Percentiles rank a stretch among this genome's conserved stretches.
phyloP scores from a whole-genome alignment of 2,797 vertebrate species.

The Cyprinella venusta region DNA sequence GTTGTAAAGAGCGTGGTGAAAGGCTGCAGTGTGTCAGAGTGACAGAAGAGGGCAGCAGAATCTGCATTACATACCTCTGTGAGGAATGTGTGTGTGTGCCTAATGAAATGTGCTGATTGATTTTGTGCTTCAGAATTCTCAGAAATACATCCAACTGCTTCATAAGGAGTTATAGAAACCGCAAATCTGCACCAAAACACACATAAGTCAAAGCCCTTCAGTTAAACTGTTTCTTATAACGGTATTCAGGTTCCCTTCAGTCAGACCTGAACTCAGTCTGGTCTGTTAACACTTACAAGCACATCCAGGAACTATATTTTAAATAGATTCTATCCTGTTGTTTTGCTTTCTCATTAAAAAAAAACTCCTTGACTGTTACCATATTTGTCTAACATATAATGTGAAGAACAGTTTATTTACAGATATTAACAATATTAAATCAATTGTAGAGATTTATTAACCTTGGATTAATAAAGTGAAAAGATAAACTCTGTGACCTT shows the following conservation, averaged over 20 bases:
- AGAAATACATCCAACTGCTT: constrained; percentile 45
- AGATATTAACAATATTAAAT: not conserved
- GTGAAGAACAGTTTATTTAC: not conserved
- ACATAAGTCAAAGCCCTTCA: constrained; percentile 34
- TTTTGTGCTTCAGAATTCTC: constrained; percentile 43
- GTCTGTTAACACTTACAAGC: constrained; percentile 15
- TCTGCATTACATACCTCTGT: constrained; percentile 20
- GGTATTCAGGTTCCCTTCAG: constrained; percentile 22
- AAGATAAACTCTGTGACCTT: not conserved
- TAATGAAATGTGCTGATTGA: constrained; percentile 47
- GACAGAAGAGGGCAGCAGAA: constrained; percentile 42
- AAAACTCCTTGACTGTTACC: not conserved
- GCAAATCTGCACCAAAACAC: constrained; percentile 50
- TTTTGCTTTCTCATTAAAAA: constrained; percentile 16
- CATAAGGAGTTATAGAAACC: constrained; percentile 48
- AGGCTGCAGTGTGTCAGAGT: constrained; percentile 2
- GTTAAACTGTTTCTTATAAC: constrained; percentile 31
- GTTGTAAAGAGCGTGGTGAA: not conserved
- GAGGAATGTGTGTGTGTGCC: constrained; percentile 7
- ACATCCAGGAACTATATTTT: not conserved
- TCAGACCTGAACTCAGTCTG: constrained; percentile 14
- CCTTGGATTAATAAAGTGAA: not conserved
- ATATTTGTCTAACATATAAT: not conserved
- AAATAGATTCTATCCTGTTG: not conserved
- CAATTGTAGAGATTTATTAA: not conserved